These are phyloP conservation scores for Perca schrenkii DNA, from an alignment of 2,113 vertebrate genomes.

Conservation along the genomic window DNA sequence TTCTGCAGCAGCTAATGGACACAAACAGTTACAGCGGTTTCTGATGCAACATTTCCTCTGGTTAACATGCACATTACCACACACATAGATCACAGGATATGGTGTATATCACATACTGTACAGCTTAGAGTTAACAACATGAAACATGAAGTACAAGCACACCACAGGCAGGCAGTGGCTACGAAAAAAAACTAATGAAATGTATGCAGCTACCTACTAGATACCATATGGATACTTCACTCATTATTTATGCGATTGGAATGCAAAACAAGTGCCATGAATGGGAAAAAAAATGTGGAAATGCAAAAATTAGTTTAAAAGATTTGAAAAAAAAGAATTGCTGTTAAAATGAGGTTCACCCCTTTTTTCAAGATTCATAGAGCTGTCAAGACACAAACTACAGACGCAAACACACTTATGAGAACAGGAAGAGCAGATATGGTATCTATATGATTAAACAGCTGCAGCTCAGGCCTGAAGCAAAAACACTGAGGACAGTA, in stretches of 20 bases:
- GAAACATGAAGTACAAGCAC: neutral
- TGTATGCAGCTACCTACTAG: too few species aligned
- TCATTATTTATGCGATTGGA: neutral
- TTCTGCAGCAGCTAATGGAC: conserved; percentile 16
- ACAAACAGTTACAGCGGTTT: neutral
- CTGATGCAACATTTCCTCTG: conserved; percentile 18
- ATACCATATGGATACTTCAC: neutral
- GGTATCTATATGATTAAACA: neutral
- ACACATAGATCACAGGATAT: neutral
- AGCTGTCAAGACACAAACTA: neutral
- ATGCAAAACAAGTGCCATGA: neutral
- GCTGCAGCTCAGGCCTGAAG: conserved; percentile 36
- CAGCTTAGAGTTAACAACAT: neutral
- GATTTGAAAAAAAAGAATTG: neutral
- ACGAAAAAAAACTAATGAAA: neutral
- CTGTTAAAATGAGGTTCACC: neutral
- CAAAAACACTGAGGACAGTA: conserved; percentile 25
- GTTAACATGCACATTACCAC: conserved; percentile 4
- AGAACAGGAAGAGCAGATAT: neutral
- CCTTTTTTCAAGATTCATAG: neutral
- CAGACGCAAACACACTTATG: neutral
- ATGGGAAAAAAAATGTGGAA: neutral
- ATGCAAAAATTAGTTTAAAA: neutral
- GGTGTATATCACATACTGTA: neutral
- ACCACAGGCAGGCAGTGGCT: neutral